phyloP scores from a whole-genome alignment of 2,113 vertebrate genomes.

The Chaenocephalus aceratus region DNA sequence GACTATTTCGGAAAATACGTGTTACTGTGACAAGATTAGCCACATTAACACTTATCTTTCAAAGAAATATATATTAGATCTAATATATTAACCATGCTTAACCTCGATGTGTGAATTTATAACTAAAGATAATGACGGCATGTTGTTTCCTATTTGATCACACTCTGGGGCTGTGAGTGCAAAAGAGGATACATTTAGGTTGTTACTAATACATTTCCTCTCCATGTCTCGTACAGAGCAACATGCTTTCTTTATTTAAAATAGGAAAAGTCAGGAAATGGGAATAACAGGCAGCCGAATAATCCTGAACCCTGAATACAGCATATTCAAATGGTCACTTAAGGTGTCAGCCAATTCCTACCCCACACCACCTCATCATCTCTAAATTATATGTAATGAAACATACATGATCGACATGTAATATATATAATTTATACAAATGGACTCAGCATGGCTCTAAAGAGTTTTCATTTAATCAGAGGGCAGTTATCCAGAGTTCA shows the following conservation, averaged over 20 bases:
- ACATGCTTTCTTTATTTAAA: constrained; percentile 8
- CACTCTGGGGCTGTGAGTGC: constrained; percentile 9
- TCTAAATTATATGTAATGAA: constrained; percentile 40
- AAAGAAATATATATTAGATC: constrained; percentile 20
- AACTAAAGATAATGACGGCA: not conserved
- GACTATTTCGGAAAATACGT: constrained; percentile 28
- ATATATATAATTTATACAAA: constrained; percentile 60
- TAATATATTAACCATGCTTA: constrained; percentile 21
- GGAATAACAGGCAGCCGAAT: not conserved
- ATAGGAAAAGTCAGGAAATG: constrained; percentile 1
- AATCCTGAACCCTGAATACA: constrained; percentile 43
- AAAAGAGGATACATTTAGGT: constrained; percentile 22
- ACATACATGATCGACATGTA: constrained; percentile 60
- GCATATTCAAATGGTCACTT: constrained; percentile 60
- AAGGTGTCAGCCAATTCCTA: constrained; percentile 40
- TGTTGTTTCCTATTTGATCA: constrained; percentile 6
- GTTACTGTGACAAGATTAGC: constrained; percentile 24
- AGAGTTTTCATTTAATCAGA: constrained; percentile 23
- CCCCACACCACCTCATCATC: constrained; percentile 31
- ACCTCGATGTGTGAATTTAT: constrained; percentile 1
- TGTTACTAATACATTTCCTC: constrained; percentile 11
- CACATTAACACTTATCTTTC: constrained; percentile 21
- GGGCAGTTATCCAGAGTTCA: constrained; percentile 3
- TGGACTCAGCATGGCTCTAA: constrained; percentile 22
- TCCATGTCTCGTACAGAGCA: not conserved